Base-by-base conservation (phyloP, 53 echinoderm and acorn worm species). In the Henricia sp. region DNA sequence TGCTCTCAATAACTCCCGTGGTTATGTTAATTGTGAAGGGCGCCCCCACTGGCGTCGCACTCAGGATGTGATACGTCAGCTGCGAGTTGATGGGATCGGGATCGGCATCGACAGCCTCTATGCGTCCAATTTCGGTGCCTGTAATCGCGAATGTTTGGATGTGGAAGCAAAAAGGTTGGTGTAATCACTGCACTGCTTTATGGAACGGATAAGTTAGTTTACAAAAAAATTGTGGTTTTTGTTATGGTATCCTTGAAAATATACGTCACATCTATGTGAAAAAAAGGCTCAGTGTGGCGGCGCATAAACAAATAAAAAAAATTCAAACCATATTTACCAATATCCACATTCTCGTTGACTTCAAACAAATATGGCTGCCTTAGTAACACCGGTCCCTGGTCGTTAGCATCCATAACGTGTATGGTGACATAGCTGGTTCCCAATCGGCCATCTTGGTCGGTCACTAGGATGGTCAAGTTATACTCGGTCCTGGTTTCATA, bases 21-120 rank as follows among this genome's bases (percentile, higher is more conserved):
- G 72, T 66, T 3, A 20, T 23, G 75, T 99, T 89, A 51, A 99
- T 88, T 3, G 72, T 52, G 51, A 99, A 88, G 37, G 82, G 67
- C 6, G 64, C 86, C 4, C 75, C 59, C 23, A 53, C 58, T 9
- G 72, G 72, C 21, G 83, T 64, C 1, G 91, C 82, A 17, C 80
- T 73, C 11, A 89, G 20, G 85, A 99, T 94, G 84, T 67, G 74
- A 76, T 92, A 99, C 52, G 82, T 88, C 36, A 94, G 87, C 58
- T 85, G 86, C 16, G 70, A 52, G 84, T 91, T 91, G 20, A 54
- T 44, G 2, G 89, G 86, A 68, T 86, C 83, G 1, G 86, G 76
- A 68, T 99, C 99, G 0, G 68, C 83, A 67, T 99, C 99, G 0
- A 77, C 38, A 11, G 94, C 91, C 4, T 26, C 66, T 0, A 95